These are phyloP conservation scores for Chironex yamaguchii DNA, from an alignment of 30 jellyfish, hydroid and myxozoan genomes.

Conservation along the genomic window DNA sequence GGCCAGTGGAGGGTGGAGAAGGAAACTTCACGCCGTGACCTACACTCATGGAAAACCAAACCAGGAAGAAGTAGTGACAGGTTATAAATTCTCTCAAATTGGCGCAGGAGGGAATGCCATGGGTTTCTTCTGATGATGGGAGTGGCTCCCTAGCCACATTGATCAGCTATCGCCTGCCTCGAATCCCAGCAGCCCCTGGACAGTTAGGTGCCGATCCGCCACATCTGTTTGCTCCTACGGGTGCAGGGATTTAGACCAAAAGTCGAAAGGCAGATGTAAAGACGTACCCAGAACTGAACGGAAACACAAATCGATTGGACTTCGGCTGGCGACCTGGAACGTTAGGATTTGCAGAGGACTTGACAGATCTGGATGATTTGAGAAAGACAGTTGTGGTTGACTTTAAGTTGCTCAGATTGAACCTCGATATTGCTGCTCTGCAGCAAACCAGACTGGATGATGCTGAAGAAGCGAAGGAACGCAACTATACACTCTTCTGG, in stretches of 20 bases:
- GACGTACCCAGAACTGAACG: neutral
- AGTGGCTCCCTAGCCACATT: constrained; percentile 9
- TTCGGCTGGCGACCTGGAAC: neutral
- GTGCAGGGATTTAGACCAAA: neutral
- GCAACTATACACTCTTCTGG: constrained; percentile 4
- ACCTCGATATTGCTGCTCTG: neutral
- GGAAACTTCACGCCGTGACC: too few relatives aligned
- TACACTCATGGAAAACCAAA: too few relatives aligned
- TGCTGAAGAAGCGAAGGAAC: neutral
- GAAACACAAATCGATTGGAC: neutral
- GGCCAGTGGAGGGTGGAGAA: too few relatives aligned
- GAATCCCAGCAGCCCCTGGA: constrained; percentile 34
- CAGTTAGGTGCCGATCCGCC: constrained; percentile 36
- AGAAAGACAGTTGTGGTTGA: neutral
- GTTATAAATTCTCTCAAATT: too few relatives aligned
- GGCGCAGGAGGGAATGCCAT: constrained; percentile 6
- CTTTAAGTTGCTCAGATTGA: neutral
- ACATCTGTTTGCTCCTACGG: neutral
- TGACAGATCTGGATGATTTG: neutral
- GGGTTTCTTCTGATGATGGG: constrained; percentile 21
- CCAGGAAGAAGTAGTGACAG: too few relatives aligned
- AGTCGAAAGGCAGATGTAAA: neutral
- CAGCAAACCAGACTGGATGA: constrained; percentile 14
- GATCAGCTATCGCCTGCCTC: constrained; percentile 4
- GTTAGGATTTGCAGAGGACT: neutral